A percentile compares a stretch with the other conserved stretches of the same genome.
These are phyloP conservation scores for Leptosomus discolor DNA, from an alignment of 2,113 vertebrate species.

Conservation along the genomic window DNA sequence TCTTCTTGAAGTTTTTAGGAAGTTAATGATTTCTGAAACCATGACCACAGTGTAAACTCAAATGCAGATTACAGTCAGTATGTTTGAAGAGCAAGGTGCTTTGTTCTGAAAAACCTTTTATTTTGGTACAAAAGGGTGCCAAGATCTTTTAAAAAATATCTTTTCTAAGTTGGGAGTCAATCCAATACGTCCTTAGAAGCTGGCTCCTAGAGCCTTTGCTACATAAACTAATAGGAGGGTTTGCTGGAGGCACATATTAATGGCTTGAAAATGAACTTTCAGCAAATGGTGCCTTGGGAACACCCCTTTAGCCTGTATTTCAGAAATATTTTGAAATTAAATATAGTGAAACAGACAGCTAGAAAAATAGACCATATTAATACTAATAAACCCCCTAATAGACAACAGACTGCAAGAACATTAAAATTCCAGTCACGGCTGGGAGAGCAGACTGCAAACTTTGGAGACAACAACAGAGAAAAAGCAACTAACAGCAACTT, in stretches of 20 bases:
- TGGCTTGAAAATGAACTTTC: background rate
- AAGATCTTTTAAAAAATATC: background rate
- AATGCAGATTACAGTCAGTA: background rate
- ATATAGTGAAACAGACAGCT: background rate
- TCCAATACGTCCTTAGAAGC: background rate
- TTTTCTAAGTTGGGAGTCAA: background rate
- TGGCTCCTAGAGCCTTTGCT: background rate
- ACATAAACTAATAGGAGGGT: background rate
- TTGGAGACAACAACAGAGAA: background rate
- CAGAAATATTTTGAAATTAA: background rate
- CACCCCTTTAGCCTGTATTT: background rate
- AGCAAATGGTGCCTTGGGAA: background rate
- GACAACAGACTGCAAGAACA: background rate
- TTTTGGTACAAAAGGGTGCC: background rate
- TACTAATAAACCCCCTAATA: conserved; percentile 9
- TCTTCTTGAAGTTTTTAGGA: background rate
- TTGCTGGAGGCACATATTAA: background rate
- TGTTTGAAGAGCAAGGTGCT: background rate
- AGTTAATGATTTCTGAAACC: background rate
- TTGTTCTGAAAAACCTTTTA: background rate
- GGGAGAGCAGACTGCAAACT: background rate
- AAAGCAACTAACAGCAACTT: background rate
- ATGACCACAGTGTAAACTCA: background rate
- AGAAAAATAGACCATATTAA: conserved; percentile 29
- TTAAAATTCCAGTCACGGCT: conserved; percentile 18